Evolutionary conservation across 2,113 vertebrate species (phyloP), one percentile per base, ranked within the genome.

Genomic region (Hippocampus abdominalis): DNA sequence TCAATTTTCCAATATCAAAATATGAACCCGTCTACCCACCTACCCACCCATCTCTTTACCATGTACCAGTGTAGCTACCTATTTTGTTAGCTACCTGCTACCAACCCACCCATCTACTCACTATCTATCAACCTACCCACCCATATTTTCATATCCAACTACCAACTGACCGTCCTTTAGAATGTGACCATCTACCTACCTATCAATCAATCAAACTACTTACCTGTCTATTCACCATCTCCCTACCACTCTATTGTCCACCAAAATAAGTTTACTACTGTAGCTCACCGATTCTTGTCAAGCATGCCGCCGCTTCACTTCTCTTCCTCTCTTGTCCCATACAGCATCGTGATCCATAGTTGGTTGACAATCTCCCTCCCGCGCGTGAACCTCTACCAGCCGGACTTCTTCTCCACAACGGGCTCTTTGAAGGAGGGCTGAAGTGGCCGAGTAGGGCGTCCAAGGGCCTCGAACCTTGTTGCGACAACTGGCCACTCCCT

Each of bases 301-400:
- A 32, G 3, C 66, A 74, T 32, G 76, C 68, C 0, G 21, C 44
- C 2, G 73, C 77, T 18, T 63, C 70, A 0, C 71, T 80, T 80
- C 92, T 90, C 83, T 91, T 93, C 85, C 78, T 87, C 78, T 89
- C 90, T 46, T 62, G 61, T 44, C 86, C 81, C 0, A 62, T 76
- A 76, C 80, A 79, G 73, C 8, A 73, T 39, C 23, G 80, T 42
- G 81, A 71, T 25, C 81, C 65, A 3, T 81, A 87, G 11, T 49
- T 32, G 0, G 57, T 18, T 4, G 81, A 68, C 16, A 11, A 3
- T 9, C 65, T 25, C 2, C 3, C 9, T 51, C 4, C 60, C 62
- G 15, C 11, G 18, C 62, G 3, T 2, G 5, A 25, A 40, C 32
- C 21, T 40, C 36, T 18, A 2, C 49, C 20, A 11, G 61, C 16